Evolutionary conservation across 2,113 vertebrate species (phyloP).

Genomic region (Ammodytes marinus): DNA sequence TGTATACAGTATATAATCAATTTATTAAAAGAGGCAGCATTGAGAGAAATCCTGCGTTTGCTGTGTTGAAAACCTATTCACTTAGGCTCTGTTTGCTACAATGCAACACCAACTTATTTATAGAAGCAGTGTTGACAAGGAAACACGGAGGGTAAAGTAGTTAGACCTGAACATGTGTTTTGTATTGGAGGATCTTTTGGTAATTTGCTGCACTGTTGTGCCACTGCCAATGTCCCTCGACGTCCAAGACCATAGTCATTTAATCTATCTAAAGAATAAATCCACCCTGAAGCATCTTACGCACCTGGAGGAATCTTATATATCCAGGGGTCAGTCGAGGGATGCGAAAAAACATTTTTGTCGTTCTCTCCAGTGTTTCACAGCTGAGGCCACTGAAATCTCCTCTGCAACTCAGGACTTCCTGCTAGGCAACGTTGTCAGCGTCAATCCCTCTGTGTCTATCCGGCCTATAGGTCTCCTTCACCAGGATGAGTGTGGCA

Average conservation of each 20-base stretch:
- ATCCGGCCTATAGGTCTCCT: slow-evolving; percentile 21
- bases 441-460: slow-evolving; percentile 21
- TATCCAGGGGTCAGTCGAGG: slow-evolving; percentile 89
- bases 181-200: slow-evolving; percentile 25
- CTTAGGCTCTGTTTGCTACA: background rate
- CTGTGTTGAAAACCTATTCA: background rate
- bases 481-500: slow-evolving; percentile 19
- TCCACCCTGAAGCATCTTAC: slow-evolving; percentile 56
- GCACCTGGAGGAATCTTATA: slow-evolving; percentile 90
- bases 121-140: background rate
- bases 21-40: background rate
- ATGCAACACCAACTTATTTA: background rate
- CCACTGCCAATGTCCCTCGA: slow-evolving; percentile 36
- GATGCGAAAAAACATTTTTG: slow-evolving; percentile 87
- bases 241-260: slow-evolving; percentile 25
- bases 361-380: slow-evolving; percentile 42
- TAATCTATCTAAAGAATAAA: slow-evolving; percentile 44
- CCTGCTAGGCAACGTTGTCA: slow-evolving; percentile 53
- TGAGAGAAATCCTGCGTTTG: background rate
- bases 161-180: slow-evolving; percentile 25
- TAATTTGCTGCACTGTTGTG: slow-evolving; percentile 24
- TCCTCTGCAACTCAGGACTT: slow-evolving; percentile 27
- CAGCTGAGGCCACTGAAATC: slow-evolving; percentile 39
- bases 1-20: background rate
- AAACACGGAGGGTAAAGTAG: background rate